Conservation (phyloP, 2,113 vertebrate species). For the Oriolus oriolus region DNA sequence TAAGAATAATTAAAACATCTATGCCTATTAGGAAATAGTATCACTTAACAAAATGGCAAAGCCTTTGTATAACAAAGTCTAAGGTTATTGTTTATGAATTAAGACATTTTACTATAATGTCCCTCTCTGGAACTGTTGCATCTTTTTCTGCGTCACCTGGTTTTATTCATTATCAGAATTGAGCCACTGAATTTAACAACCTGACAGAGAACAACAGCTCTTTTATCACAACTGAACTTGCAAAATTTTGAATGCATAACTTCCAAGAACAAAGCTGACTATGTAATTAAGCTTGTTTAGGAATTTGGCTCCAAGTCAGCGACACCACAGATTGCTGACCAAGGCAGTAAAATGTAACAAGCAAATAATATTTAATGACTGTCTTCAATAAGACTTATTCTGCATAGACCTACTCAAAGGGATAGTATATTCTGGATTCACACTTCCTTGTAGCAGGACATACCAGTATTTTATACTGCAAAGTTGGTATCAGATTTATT, state of each 20-base stretch:
- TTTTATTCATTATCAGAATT: not conserved
- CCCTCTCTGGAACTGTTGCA: not conserved
- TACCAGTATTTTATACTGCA: not conserved
- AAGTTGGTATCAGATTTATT: not conserved
- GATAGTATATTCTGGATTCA: not conserved
- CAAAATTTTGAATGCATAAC: not conserved
- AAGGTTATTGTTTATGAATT: not conserved
- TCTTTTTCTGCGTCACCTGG: not conserved
- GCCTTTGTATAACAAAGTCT: not conserved
- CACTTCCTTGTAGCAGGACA: not conserved
- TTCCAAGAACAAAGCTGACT: not conserved
- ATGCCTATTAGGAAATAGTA: not conserved
- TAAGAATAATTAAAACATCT: not conserved
- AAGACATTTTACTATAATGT: not conserved
- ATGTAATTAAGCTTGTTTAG: not conserved
- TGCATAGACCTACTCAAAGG: not conserved
- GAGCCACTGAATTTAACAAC: not conserved
- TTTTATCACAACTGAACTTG: not conserved
- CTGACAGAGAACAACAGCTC: not conserved
- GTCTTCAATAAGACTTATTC: not conserved
- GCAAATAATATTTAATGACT: conserved; percentile 3
- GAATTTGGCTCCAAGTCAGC: not conserved
- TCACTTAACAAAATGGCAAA: not conserved
- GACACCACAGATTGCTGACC: not conserved
- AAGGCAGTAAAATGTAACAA: conserved; percentile 11